phyloP scores from a whole-genome alignment of 2,797 vertebrate species.

The Psittacula derbiana region DNA sequence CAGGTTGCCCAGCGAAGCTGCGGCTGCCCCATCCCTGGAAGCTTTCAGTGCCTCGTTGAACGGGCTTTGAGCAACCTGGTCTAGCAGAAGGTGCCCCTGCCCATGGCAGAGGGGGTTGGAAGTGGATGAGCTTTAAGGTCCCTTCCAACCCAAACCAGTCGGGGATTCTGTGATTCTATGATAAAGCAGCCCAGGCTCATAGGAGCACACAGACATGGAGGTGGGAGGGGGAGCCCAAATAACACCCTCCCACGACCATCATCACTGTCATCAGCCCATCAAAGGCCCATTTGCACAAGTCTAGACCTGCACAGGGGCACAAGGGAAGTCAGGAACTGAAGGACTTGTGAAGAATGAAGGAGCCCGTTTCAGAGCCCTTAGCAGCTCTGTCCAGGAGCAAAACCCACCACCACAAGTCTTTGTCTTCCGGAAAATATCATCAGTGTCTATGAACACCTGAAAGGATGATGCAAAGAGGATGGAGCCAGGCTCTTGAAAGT shows the following conservation, averaged over 20 bases:
- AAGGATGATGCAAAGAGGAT: not conserved
- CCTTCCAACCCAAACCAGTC: not conserved
- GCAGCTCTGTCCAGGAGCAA: not conserved
- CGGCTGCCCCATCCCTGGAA: not conserved
- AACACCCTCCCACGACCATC: not conserved
- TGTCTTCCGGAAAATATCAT: not conserved
- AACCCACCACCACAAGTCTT: rapidly evolving
- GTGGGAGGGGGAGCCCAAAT: not conserved
- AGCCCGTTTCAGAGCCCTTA: not conserved
- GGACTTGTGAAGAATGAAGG: not conserved
- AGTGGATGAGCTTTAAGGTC: not conserved
- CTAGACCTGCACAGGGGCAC: not conserved
- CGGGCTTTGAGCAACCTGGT: not conserved
- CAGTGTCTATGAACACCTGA: not conserved
- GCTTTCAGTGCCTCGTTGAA: not conserved
- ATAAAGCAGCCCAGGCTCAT: not conserved
- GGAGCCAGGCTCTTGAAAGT: not conserved
- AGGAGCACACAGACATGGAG: not conserved
- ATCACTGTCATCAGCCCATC: not conserved
- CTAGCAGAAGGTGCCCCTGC: not conserved
- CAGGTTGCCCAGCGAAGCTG: not conserved
- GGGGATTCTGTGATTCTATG: not conserved
- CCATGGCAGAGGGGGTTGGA: not conserved
- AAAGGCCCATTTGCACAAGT: not conserved
- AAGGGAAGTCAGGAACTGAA: not conserved